These are phyloP conservation scores for Myotis yumanensis DNA, from an alignment of 2,113 vertebrate species.

Conservation along the genomic window DNA sequence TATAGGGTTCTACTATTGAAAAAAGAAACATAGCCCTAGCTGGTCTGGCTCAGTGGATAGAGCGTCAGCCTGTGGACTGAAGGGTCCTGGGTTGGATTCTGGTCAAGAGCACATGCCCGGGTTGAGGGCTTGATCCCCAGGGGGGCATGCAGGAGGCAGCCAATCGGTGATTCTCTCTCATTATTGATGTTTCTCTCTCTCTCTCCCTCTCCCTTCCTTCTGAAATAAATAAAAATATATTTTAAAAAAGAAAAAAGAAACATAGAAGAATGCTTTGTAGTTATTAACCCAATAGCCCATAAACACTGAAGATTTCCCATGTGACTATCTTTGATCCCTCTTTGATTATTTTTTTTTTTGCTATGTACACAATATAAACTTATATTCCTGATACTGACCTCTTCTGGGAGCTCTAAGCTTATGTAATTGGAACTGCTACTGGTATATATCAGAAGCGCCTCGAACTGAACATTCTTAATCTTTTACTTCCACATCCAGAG, in stretches of 20 bases:
- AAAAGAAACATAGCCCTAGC: neutral
- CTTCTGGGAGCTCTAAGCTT: neutral
- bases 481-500: neutral
- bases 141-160: neutral
- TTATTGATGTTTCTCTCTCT: neutral
- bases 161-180: neutral
- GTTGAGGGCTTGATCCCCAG: no score
- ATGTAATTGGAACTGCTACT: neutral
- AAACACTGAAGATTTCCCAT: neutral
- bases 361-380: neutral
- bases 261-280: neutral
- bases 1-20: neutral
- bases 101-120: no score
- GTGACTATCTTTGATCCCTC: neutral
- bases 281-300: neutral
- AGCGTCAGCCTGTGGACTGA: no score
- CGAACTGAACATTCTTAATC: neutral
- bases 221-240: neutral
- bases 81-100: no score
- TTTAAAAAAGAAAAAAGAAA: constrained; percentile 43
- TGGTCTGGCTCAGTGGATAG: no score
- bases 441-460: neutral
- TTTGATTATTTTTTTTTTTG: neutral
- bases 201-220: neutral
- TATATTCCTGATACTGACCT: neutral